These are phyloP conservation scores for Linnaemya vulpina DNA, from an alignment of 2,888 invertebrate species.

Conservation along the genomic window DNA sequence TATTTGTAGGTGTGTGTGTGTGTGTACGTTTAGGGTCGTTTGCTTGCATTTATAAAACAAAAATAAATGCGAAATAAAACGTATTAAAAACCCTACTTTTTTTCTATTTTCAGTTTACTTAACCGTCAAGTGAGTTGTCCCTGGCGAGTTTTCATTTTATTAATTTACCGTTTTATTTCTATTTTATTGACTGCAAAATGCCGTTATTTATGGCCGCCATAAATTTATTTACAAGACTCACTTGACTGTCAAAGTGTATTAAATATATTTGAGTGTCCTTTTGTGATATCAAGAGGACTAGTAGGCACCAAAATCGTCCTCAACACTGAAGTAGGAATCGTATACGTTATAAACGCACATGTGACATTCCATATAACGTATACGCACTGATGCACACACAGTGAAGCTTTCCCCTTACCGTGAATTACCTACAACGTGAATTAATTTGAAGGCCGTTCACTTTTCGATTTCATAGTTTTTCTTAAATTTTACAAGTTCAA, in stretches of 20 bases:
- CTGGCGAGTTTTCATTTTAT: background rate
- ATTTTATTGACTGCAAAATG: constrained; percentile 7
- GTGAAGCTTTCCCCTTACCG: too few species aligned
- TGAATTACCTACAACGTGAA: too few species aligned
- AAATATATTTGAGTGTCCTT: background rate
- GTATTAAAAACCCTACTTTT: background rate
- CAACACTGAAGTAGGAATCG: too few species aligned
- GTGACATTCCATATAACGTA: too few species aligned
- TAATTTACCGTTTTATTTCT: background rate
- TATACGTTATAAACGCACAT: too few species aligned
- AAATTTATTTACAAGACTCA: background rate
- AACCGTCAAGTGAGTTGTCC: background rate
- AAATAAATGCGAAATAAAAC: background rate
- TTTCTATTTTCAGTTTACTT: background rate
- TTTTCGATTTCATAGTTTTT: too few species aligned
- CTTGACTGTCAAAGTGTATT: background rate
- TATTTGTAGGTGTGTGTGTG: background rate
- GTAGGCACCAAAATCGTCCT: too few species aligned
- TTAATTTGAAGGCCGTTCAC: too few species aligned
- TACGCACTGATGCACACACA: too few species aligned
- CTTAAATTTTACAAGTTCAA: too few species aligned
- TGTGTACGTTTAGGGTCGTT: background rate
- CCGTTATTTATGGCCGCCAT: background rate
- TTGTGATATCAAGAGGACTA: background rate
- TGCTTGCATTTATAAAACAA: background rate